These are phyloP conservation scores for Cephalopachus bancanus DNA, from an alignment of 2,797 vertebrate species.

Conservation along the genomic window DNA sequence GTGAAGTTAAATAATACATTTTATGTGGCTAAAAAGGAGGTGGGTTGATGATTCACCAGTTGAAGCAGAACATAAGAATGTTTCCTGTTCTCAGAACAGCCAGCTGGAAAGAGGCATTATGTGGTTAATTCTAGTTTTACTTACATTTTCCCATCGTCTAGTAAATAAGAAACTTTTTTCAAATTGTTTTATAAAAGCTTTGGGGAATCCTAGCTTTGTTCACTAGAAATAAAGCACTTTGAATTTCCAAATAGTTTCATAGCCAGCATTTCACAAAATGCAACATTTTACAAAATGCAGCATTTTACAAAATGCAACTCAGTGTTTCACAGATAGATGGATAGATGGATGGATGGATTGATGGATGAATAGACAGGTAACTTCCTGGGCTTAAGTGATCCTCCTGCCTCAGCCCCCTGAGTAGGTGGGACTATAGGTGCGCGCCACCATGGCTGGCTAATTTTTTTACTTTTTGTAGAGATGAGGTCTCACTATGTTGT, in stretches of 20 bases:
- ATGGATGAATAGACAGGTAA: too few species aligned
- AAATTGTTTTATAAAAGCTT: slow-evolving; percentile 47
- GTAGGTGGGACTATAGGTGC: too few species aligned
- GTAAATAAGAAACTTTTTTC: slow-evolving; percentile 28
- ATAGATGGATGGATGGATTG: too few species aligned
- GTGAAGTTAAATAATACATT: slow-evolving; percentile 70
- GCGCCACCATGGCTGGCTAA: too few species aligned
- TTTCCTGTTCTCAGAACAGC: neutral
- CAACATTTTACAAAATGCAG: neutral
- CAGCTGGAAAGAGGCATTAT: slow-evolving; percentile 27
- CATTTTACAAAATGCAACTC: slow-evolving; percentile 47
- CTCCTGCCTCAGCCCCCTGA: too few species aligned
- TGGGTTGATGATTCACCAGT: slow-evolving; percentile 58
- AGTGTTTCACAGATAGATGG: neutral
- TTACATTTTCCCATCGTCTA: slow-evolving; percentile 38
- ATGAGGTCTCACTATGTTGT: too few species aligned
- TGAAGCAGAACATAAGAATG: neutral
- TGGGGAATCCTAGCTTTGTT: neutral
- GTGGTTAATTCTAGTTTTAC: slow-evolving; percentile 34
- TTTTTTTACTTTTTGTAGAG: too few species aligned
- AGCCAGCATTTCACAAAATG: slow-evolving; percentile 40
- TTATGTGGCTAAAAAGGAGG: slow-evolving; percentile 44
- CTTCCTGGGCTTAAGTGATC: too few species aligned
- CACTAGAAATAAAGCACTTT: neutral
- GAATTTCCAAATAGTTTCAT: neutral